Evolutionary conservation across 1,140 invertebrate species (phyloP), one percentile per base, ranked within the genome.

Genomic region (Chlorops oryzae): DNA sequence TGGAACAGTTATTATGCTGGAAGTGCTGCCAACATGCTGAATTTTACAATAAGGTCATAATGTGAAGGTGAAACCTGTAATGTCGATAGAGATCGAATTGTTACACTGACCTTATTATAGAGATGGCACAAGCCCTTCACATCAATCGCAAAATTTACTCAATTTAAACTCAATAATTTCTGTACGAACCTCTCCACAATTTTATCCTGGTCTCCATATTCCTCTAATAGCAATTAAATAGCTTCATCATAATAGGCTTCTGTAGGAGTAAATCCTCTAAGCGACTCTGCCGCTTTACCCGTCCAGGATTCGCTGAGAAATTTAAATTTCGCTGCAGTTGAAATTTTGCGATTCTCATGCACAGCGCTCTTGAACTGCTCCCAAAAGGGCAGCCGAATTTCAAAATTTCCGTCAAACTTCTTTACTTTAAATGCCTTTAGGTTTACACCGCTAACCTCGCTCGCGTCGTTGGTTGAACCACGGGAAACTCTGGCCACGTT

Each of bases 371-470:
- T 49, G 24, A 49, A 49, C 17, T 28, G 47, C 22, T 49, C 38
- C 47, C 47, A 49, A 17, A 49, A 49, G 18, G 47, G 47, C 10
- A 49, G 4, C 47, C 47, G 32, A 22, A 41, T 42, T 34, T 49
- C 27, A 27, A 41, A 20, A 25, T 40, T 42, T 18, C 38, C 44
- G n/a, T 42, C 47, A 20, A 40, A 49, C 5, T 24, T 39, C 17
- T 42, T 40, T 18, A 32, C n/a, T 12, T 41, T 13, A 10, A 39
- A 25, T 6, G 24, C 5, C 22, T 40, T 34, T 13, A 25, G 15
- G 20, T 39, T 40, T 32, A 37, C 18, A 7, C 24, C 15, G 21
- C 6, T 47, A 15, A 3, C n/a, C 6, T 12, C 13, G n/a, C 27
- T 13, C 3, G 6, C 12, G 43, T n/a, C n/a, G n/a, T n/a, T n/a